Evolutionary conservation across 1,140 invertebrate genomes (phyloP), one percentile per base, ranked within the genome.

Genomic region (Euschistus heros): DNA sequence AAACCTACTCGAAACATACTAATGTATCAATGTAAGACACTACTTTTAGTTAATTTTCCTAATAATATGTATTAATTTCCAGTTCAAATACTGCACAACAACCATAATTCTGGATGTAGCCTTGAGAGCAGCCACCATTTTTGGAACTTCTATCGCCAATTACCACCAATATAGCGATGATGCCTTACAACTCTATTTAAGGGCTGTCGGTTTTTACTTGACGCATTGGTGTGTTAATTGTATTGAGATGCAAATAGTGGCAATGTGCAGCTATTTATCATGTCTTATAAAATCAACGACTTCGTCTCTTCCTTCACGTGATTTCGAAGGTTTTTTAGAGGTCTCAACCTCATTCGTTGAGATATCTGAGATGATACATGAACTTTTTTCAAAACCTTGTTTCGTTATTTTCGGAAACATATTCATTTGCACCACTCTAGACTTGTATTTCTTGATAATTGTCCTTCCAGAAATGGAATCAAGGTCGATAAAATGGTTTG

Each of bases 351-450:
- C 2, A 18, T 22, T 50, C 5, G 47, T 50, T 17, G 47, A 50
- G 22, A 22, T 50, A 50, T 50, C 47, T 13, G 47, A 22, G 10
- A 22, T 20, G n/a, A 24, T 57, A 20, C 54, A 57, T 24, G 18
- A 4, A 24, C 54, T 57, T 3, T 57, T 57, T 15, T 24, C 54
- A 0, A 57, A 57, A 26, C 18, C 20, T 5, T 5, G 22, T 10
- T 26, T 57, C 54, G 15, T 57, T 14, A 17, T 15, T 26, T 24
- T 15, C n/a, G 18, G 18, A 17, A 24, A 17, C 14, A 20, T 57
- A 24, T 57, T 57, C 54, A 24, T 57, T 24, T 57, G 54, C 54
- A 17, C 18, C 18, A 57, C 54, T 26, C 54, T 57, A 4, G 54
- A 57, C 22, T 24, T 57, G 18, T 57, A 57, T 24, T 57, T 57